These are phyloP conservation scores for Thamnaconus septentrionalis DNA, from an alignment of 2,113 vertebrate species.

Conservation along the genomic window DNA sequence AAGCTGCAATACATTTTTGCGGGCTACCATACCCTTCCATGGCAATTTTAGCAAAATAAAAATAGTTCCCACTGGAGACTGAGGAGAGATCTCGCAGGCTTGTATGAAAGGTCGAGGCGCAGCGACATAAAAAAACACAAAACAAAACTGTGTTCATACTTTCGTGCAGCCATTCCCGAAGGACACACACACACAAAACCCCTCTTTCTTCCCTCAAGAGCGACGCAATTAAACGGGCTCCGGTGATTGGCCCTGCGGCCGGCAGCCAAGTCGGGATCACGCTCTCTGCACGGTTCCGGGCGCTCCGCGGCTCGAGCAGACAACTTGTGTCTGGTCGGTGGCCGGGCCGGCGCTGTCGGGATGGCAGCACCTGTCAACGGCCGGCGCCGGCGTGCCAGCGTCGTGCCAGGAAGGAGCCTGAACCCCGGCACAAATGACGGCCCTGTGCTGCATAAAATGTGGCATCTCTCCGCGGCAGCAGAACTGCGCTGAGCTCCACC, in stretches of 20 bases:
- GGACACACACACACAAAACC: neutral
- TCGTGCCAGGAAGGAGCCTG: conserved; percentile 59
- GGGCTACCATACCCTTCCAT: conserved; percentile 9
- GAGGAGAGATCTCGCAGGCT: conserved; percentile 3
- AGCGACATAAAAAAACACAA: conserved; percentile 4
- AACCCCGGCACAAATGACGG: conserved; percentile 51
- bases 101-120: neutral
- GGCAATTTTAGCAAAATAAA: conserved; percentile 23
- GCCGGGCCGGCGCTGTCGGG: conserved; percentile 62
- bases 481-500: conserved; percentile 26
- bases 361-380: conserved; percentile 78
- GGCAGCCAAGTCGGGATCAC: conserved; percentile 74
- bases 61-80: conserved; percentile 2
- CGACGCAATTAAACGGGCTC: conserved; percentile 72
- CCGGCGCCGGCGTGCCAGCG: conserved; percentile 66
- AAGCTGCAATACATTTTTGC: conserved; percentile 26
- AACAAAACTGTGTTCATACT: conserved; percentile 7
- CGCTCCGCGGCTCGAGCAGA: conserved; percentile 70
- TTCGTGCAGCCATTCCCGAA: conserved; percentile 17
- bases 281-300: conserved; percentile 71
- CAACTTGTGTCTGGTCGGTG: conserved; percentile 75
- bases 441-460: conserved; percentile 62
- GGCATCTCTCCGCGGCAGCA: conserved; percentile 51
- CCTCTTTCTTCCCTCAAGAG: conserved; percentile 56
- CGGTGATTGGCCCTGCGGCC: conserved; percentile 62